phyloP scores from a whole-genome alignment of 1,140 invertebrate species.

The Paraescarpia echinospica region DNA sequence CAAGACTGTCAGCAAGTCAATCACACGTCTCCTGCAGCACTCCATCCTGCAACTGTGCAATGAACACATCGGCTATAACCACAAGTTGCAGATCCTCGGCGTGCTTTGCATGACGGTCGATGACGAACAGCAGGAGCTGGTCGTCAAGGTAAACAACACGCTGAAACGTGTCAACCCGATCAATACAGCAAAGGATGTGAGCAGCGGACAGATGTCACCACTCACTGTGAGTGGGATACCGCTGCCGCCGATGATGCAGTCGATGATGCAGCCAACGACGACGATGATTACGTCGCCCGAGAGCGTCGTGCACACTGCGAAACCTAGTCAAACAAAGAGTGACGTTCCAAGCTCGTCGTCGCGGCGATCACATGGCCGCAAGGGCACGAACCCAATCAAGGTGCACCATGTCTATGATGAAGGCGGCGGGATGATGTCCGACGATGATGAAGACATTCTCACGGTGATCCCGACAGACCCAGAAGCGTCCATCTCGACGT shows the following conservation, averaged over 20 bases:
- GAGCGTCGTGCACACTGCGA: background rate
- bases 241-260: background rate
- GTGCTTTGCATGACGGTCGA: constrained; percentile 31
- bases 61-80: constrained; percentile 27
- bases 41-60: constrained; percentile 32
- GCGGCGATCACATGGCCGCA: constrained; percentile 24
- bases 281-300: background rate
- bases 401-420: constrained; percentile 26
- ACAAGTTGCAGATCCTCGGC: constrained; percentile 29
- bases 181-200: background rate
- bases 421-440: constrained; percentile 17
- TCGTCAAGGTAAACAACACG: constrained; percentile 33
- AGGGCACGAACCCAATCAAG: constrained; percentile 26
- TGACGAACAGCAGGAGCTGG: constrained; percentile 27
- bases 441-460: constrained; percentile 22
- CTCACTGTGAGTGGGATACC: background rate
- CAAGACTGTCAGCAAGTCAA: background rate
- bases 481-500: background rate
- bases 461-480: constrained; percentile 24
- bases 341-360: background rate
- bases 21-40: constrained; percentile 25
- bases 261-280: background rate
- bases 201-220: background rate
- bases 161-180: constrained; percentile 29
- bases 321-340: background rate